Conservation (phyloP, 2,797 vertebrate species). For the Liasis olivaceus region DNA sequence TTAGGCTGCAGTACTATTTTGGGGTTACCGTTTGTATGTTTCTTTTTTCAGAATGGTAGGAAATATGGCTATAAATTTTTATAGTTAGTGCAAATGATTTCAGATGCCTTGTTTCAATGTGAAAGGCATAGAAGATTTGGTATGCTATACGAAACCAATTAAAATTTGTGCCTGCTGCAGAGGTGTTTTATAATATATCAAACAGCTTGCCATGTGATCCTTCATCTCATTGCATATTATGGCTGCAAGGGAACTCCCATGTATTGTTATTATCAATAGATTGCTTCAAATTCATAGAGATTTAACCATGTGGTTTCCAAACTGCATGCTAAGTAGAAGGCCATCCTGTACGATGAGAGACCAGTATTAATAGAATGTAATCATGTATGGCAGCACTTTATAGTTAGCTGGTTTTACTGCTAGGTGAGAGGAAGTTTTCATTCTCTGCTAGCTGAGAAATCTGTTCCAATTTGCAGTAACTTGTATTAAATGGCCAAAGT, state of each 20-base stretch:
- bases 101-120: not conserved
- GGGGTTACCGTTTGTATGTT: not conserved
- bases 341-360: not conserved
- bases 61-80: not conserved
- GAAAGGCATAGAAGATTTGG: not conserved
- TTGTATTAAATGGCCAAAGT: not conserved
- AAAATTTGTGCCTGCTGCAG: not conserved
- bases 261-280: not conserved
- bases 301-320: not conserved
- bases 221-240: not conserved
- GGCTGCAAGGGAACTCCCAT: not conserved
- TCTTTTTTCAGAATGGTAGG: not conserved
- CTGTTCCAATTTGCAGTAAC: not conserved
- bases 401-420: not conserved
- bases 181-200: not conserved
- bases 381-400: not conserved
- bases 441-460: not conserved
- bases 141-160: not conserved
- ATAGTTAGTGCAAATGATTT: not conserved
- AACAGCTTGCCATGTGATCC: not conserved
- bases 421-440: not conserved
- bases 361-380: not conserved
- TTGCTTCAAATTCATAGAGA: not conserved
- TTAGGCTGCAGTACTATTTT: not conserved
- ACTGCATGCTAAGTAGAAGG: not conserved